Conservation (phyloP, 2,888 invertebrate genomes). For the Automeris io region DNA sequence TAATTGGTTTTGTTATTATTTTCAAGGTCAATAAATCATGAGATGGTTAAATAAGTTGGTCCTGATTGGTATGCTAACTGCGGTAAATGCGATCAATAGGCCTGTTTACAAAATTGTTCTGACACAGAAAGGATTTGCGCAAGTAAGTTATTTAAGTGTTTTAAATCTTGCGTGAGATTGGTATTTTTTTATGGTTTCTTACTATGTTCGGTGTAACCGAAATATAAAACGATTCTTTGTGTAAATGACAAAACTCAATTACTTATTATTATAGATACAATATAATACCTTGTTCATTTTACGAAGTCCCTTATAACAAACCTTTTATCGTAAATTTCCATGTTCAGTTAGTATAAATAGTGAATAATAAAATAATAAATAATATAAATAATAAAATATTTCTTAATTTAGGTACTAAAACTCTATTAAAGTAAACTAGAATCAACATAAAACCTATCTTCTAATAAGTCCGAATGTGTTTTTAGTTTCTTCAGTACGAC, state of each 20-base stretch:
- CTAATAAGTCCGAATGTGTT: slow-evolving; percentile 12
- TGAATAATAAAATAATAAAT: too few relatives aligned
- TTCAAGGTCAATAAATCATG: slow-evolving; percentile 16
- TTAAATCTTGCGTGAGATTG: not conserved
- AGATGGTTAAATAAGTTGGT: slow-evolving; percentile 22
- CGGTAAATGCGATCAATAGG: slow-evolving; percentile 41
- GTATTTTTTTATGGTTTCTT: not conserved
- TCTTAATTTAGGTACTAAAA: not conserved
- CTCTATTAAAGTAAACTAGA: not conserved
- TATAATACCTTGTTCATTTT: too few relatives aligned
- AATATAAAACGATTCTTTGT: too few relatives aligned
- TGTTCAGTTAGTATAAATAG: too few relatives aligned
- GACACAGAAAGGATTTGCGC: slow-evolving; percentile 83
- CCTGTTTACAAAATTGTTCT: slow-evolving; percentile 78
- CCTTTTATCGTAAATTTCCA: too few relatives aligned
- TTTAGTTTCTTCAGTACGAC: slow-evolving; percentile 80
- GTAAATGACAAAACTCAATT: too few relatives aligned
- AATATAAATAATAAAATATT: not conserved
- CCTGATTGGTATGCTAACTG: slow-evolving; percentile 24
- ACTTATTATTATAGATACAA: too few relatives aligned
- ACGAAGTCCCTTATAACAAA: too few relatives aligned
- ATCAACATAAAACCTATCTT: too few relatives aligned
- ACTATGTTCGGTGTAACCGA: too few relatives aligned
- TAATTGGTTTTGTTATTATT: slow-evolving; percentile 7
- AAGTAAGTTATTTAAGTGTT: slow-evolving; percentile 67